Percentiles rank a stretch among this genome's conserved stretches.
Evolutionary conservation across 2,797 vertebrate genomes (phyloP).

Genomic region (Pangasius macronema): DNA sequence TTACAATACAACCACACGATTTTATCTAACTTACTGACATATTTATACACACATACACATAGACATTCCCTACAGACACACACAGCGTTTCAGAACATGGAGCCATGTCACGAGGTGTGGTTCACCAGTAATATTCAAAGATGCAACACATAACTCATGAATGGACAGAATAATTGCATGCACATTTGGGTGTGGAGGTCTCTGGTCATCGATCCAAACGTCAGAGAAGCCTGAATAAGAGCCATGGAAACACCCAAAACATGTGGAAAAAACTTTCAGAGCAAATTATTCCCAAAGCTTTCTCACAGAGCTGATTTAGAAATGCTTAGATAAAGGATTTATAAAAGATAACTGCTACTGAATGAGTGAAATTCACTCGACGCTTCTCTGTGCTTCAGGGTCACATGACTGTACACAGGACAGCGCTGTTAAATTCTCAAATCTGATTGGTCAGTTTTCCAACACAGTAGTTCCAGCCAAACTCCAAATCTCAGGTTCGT

Average conservation of each 20-base stretch:
- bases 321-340: not conserved
- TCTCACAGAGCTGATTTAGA: not conserved
- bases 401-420: not conserved
- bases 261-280: not conserved
- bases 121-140: not conserved
- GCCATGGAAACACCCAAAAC: slow-evolving; percentile 5
- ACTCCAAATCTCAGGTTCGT: not conserved
- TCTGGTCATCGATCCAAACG: not conserved
- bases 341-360: not conserved
- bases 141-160: not conserved
- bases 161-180: not conserved
- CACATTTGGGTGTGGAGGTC: slow-evolving; percentile 12
- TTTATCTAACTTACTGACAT: not conserved
- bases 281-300: not conserved
- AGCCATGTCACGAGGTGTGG: not conserved
- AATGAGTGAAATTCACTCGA: not conserved
- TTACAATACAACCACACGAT: not conserved
- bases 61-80: not conserved
- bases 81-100: not conserved
- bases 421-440: not conserved
- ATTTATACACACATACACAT: not conserved
- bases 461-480: not conserved
- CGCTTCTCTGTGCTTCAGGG: not conserved
- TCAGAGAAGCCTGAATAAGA: not conserved
- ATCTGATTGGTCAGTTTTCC: not conserved